Evolutionary conservation across 2,113 vertebrate genomes (phyloP).

Genomic region (Boleophthalmus pectinirostris): DNA sequence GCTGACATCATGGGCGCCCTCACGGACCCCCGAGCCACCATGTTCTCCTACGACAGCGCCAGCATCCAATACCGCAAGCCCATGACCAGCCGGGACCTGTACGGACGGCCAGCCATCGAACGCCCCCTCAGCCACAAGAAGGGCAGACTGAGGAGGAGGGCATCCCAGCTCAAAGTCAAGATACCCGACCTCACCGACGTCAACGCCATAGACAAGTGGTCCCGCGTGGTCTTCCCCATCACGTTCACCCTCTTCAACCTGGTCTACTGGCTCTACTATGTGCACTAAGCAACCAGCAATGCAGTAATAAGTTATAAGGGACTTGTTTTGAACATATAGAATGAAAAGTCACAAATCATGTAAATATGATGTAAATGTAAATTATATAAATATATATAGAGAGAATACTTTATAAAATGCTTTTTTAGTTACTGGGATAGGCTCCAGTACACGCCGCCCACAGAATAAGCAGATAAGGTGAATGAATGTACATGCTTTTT

Average conservation of each 20-base stretch:
- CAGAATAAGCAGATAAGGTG: constrained; percentile 1
- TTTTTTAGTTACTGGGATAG: constrained; percentile 9
- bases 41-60: constrained; percentile 83
- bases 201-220: constrained; percentile 97
- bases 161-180: constrained; percentile 93
- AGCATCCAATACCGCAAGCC: constrained; percentile 89
- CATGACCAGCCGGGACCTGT: constrained; percentile 82
- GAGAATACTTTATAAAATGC: constrained; percentile 61
- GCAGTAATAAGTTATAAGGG: background rate
- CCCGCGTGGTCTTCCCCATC: constrained; percentile 91
- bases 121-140: constrained; percentile 82
- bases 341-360: constrained; percentile 48
- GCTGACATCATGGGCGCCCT: constrained; percentile 77
- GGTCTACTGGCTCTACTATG: constrained; percentile 95
- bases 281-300: constrained; percentile 78
- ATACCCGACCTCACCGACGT: constrained; percentile 95
- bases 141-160: constrained; percentile 81
- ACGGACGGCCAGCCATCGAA: constrained; percentile 78
- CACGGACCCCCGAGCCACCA: constrained; percentile 78
- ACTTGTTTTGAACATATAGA: constrained; percentile 48
- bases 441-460: constrained; percentile 4
- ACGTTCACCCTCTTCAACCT: constrained; percentile 93
- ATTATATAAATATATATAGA: constrained; percentile 50
- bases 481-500: constrained; percentile 31
- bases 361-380: constrained; percentile 69